phyloP scores from a whole-genome alignment of 2,113 vertebrate genomes.

The Corythoichthys haematopterus region DNA sequence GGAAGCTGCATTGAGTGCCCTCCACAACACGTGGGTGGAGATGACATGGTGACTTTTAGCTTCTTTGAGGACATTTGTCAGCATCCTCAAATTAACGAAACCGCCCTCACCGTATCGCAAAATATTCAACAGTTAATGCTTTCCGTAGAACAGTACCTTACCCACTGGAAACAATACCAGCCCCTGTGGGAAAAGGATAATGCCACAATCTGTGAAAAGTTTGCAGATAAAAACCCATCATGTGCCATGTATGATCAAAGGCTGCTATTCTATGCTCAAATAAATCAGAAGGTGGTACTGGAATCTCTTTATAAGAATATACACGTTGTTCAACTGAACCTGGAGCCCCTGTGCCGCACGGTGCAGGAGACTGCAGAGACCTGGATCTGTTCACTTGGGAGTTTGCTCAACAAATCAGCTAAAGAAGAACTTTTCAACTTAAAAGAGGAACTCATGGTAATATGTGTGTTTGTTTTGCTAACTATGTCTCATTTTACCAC shows the following conservation, averaged over 20 bases:
- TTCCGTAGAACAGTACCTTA: conserved; percentile 71
- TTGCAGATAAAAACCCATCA: conserved; percentile 78
- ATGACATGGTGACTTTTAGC: conserved; percentile 70
- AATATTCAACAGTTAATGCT: conserved; percentile 76
- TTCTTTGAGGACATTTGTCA: conserved; percentile 81
- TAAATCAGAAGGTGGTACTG: conserved; percentile 73
- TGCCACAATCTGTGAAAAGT: conserved; percentile 74
- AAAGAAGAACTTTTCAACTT: conserved; percentile 77
- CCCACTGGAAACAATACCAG: conserved; percentile 80
- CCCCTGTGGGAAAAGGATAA: conserved; percentile 85
- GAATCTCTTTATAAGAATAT: conserved; percentile 73
- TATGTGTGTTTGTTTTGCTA: neutral
- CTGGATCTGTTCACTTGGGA: conserved; percentile 81
- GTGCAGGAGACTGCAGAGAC: conserved; percentile 76
- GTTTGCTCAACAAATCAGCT: conserved; percentile 79
- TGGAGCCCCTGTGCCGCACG: conserved; percentile 72
- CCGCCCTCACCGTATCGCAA: conserved; percentile 71
- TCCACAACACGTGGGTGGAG: conserved; percentile 67
- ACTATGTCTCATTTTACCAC: neutral
- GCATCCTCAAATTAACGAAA: conserved; percentile 76
- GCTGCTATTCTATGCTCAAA: conserved; percentile 77
- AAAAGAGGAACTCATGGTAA: conserved; percentile 78
- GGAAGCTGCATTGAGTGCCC: conserved; percentile 87
- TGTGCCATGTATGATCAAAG: conserved; percentile 81
- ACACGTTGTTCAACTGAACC: conserved; percentile 78